Evolutionary conservation across 2,113 vertebrate genomes (phyloP), one percentile per base, ranked within the genome.

Genomic region (Microcebus griseorufus): DNA sequence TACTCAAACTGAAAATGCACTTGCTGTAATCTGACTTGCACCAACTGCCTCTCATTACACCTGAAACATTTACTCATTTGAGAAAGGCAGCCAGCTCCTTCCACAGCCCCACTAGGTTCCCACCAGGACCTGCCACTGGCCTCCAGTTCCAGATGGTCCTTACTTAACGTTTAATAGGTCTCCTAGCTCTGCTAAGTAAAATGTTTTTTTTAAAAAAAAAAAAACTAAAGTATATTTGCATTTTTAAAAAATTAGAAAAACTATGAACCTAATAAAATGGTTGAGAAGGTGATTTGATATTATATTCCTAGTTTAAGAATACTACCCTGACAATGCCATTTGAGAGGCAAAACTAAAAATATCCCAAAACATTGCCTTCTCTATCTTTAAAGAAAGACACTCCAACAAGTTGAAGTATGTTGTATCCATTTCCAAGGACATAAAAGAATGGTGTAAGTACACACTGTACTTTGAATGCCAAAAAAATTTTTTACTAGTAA

Each of bases 1-100:
- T 94, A 96, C 93, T 98, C 92, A 88, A 97, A 97, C 78, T 95
- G 97, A 98, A 98, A 98, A 98, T 6, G 67, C 70, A 95, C 55
- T 95, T 72, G 95, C 93, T 64, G 51, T 25, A 85, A 65, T 96
- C 88, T 97, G 93, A 88, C 62, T 93, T 97, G 82, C 70, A 89
- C 75, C 82, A 97, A 90, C 88, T 85, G 90, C 97, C 73, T 85
- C 76, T 96, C 90, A 94, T 84, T 72, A 62, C 67, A 79, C 87
- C 65, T 81, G 87, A 97, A 97, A 76, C 85, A 51, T 70, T 83
- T 65, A 65, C 53, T 69, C 6, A 72, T 85, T 96, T 94, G 95
- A 75, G 81, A 97, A 94, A 62, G 69, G 94, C 79, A 93, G 86
- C 53, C 65, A 85, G 64, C 70, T 55, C 34, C 92, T 81, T 62